Evolutionary conservation across 2,113 vertebrate genomes (phyloP), one percentile per base, ranked within the genome.

Genomic region (Sturnira hondurensis): DNA sequence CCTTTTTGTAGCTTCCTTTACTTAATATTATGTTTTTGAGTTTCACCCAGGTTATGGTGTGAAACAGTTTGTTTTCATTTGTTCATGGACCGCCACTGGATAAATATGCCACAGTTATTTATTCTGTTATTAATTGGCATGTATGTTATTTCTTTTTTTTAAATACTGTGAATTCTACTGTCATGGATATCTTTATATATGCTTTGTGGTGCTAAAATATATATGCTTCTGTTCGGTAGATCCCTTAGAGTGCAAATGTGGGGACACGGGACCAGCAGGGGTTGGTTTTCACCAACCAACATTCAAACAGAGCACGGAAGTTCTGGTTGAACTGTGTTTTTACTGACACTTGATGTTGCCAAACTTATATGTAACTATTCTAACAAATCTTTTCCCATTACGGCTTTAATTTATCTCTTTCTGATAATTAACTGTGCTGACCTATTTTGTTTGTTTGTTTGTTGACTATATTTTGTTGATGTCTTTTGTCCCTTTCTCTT

Each of bases 221-320:
- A 5, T 9, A 41, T 4, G 11, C 54, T 87, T 76, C 10, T 54
- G 8, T 58, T 54, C 12, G 24, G 17, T 56, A 6, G 38, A 52
- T 26, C 80, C 36, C 31, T 9, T 67, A 28, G 5, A 52, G 28
- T 89, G 15, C 45, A 67, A 56, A 10, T 50, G 20, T 28, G 28
- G 4, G 24, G 24, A 65, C 2, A 6, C 7, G 5, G 2, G 0
- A 24, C n/a, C 8, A 15, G 24, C 0, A 83, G 28, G 10, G 78
- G 13, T 17, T 58, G 31, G 0, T 82, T 77, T 71, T 67, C 43
- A 31, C 3, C 19, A 36, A 52, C 78, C 36, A 84, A 26, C 3
- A 31, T 24, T 58, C 43, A 20, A 3, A 16, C 45, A 86, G 3
- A 65, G 7, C 7, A 1, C 50, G 20, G 58, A 0, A 16, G 9